Percentiles rank a stretch among this genome's conserved stretches.
These are phyloP conservation scores for Ceratotherium simum DNA, from an alignment of 2,113 vertebrate species.

Conservation along the genomic window DNA sequence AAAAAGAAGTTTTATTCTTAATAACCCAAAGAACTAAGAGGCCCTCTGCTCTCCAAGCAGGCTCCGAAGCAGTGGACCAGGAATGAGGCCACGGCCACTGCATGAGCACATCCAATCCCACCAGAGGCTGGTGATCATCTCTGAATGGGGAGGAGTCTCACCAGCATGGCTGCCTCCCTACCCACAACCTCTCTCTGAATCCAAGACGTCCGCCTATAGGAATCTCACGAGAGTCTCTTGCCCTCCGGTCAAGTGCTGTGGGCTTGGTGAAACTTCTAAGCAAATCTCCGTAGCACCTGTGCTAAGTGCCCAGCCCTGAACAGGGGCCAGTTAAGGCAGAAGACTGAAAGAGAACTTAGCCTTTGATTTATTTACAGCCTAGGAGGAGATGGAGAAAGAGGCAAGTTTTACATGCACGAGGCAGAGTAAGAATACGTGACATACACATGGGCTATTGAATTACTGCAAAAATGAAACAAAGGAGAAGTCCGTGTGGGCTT, in stretches of 20 bases:
- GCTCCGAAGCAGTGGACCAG: neutral
- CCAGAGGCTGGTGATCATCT: neutral
- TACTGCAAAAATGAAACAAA: conserved; percentile 45
- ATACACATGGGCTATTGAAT: neutral
- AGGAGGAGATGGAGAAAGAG: neutral
- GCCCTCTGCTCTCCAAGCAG: neutral
- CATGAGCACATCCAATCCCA: neutral
- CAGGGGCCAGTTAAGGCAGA: neutral
- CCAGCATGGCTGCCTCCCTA: accelerated
- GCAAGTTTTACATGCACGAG: neutral
- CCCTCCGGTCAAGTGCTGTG: neutral
- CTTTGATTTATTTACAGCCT: neutral
- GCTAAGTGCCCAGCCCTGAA: neutral
- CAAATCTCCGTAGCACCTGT: neutral
- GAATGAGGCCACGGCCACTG: too few species aligned
- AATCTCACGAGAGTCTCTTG: too few species aligned
- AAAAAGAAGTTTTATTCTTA: neutral
- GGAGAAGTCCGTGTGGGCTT: neutral
- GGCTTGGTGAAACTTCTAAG: neutral
- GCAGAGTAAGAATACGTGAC: neutral
- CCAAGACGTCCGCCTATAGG: too few species aligned
- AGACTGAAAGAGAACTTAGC: neutral
- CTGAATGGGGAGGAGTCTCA: neutral
- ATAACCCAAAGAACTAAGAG: neutral
- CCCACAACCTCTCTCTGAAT: neutral